These are phyloP conservation scores for Rattus norvegicus DNA, from an alignment of 2,113 vertebrate species.

Conservation along the genomic window DNA sequence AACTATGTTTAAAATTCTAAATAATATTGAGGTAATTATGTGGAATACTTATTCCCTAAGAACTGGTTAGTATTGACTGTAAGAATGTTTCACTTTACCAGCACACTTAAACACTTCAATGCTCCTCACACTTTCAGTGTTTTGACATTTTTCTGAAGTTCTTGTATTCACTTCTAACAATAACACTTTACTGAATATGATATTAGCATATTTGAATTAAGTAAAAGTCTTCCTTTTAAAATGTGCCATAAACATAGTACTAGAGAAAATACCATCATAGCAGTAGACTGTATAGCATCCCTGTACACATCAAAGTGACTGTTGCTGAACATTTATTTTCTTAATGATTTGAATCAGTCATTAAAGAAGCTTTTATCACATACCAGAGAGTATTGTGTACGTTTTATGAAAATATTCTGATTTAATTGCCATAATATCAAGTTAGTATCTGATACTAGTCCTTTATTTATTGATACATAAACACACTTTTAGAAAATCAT, in stretches of 20 bases:
- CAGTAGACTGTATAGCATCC: neutral
- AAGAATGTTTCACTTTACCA: neutral
- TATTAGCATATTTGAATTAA: neutral
- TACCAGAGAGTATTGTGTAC: neutral
- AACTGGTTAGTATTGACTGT: neutral
- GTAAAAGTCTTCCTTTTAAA: neutral
- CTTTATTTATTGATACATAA: neutral
- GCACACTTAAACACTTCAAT: neutral
- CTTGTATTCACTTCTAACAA: neutral
- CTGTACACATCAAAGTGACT: neutral
- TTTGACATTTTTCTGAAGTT: neutral
- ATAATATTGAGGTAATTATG: neutral
- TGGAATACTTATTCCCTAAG: neutral
- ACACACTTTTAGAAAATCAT: neutral
- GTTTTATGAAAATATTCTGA: neutral
- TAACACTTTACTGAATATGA: neutral
- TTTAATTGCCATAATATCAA: neutral
- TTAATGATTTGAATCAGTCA: neutral
- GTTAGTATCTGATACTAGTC: neutral
- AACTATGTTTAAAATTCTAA: slow-evolving; percentile 8
- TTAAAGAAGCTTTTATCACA: neutral
- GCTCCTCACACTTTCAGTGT: neutral
- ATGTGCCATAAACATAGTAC: neutral
- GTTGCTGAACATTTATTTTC: neutral
- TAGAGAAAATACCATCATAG: neutral